Conservation (phyloP, 2,797 vertebrate species). For the Crocodylus rhombifer region DNA sequence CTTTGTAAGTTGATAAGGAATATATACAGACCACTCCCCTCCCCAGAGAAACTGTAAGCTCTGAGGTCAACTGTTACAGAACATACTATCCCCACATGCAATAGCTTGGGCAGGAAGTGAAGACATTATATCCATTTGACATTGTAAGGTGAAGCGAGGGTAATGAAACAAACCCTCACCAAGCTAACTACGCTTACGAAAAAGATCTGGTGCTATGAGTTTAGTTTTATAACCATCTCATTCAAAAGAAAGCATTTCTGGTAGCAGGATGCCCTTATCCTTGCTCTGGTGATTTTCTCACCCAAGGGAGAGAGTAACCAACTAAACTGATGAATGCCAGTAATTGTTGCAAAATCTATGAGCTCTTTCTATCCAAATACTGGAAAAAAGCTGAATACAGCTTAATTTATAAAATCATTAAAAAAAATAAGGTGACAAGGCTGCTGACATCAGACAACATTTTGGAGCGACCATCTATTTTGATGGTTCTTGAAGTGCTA, state of each 20-base stretch:
- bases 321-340: background rate
- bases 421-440: background rate
- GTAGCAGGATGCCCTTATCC: background rate
- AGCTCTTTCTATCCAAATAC: background rate
- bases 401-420: background rate
- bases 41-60: background rate
- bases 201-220: no score
- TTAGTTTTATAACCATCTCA: background rate
- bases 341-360: background rate
- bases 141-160: background rate
- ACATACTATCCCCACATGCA: background rate
- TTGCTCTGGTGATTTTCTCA: background rate
- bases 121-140: background rate
- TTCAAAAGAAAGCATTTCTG: background rate
- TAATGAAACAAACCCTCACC: background rate
- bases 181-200: no score
- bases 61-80: fast-evolving
- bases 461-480: background rate
- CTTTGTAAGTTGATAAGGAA: background rate
- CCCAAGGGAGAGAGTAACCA: background rate
- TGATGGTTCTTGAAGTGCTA: conserved; percentile 18
- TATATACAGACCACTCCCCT: background rate
- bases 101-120: background rate
- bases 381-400: no score
- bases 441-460: background rate